A percentile compares a stretch with the other conserved stretches of the same genome.
These are phyloP conservation scores for Setophaga kirtlandii DNA, from an alignment of 2,113 vertebrate species.

Conservation along the genomic window DNA sequence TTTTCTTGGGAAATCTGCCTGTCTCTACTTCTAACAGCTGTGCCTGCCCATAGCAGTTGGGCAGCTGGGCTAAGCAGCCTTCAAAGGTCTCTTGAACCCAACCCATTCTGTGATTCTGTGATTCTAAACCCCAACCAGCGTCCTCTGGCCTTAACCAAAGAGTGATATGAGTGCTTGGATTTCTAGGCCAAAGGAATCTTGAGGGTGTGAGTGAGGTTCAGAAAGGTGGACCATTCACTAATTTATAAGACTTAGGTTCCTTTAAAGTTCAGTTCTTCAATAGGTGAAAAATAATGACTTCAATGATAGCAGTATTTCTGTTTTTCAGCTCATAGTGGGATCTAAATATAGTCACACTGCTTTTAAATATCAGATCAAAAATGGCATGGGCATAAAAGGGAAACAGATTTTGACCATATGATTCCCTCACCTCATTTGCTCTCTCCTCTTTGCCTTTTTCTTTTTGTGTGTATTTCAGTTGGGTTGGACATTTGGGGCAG, in stretches of 20 bases:
- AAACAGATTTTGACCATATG: neutral
- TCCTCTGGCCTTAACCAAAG: neutral
- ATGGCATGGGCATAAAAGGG: neutral
- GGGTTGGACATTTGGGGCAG: neutral
- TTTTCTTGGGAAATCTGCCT: neutral
- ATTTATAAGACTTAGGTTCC: neutral
- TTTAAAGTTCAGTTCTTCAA: neutral
- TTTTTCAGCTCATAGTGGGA: neutral
- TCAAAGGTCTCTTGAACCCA: neutral
- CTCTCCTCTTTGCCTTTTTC: neutral
- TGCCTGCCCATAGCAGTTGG: neutral
- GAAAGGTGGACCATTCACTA: neutral
- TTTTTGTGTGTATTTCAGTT: neutral
- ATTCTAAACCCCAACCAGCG: neutral
- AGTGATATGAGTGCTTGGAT: neutral
- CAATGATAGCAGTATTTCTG: neutral
- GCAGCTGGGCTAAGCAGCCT: accelerated
- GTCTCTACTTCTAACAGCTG: neutral
- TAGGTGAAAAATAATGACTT: neutral
- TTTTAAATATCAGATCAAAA: neutral
- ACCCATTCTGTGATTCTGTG: neutral
- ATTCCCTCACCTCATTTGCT: neutral
- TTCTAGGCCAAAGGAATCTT: neutral
- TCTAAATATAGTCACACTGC: neutral
- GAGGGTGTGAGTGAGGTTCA: neutral